Conservation (phyloP, 2,797 vertebrate species). For the Salarias fasciatus region DNA sequence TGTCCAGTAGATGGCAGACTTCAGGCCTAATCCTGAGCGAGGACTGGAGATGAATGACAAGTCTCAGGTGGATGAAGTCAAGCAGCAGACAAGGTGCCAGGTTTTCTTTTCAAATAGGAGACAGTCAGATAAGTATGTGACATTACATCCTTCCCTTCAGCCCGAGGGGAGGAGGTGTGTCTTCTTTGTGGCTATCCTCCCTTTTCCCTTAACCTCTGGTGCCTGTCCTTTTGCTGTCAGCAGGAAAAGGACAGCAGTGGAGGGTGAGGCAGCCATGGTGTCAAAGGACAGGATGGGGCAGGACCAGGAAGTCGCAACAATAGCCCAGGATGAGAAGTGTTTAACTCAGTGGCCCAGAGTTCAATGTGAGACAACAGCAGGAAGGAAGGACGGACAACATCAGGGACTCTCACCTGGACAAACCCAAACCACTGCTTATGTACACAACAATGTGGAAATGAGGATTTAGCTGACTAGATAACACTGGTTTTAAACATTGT, state of each 20-base stretch:
- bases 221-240: conserved; percentile 32
- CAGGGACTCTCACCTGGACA: conserved; percentile 20
- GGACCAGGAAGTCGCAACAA: conserved; percentile 26
- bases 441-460: neutral
- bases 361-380: conserved; percentile 52
- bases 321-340: conserved; percentile 59
- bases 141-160: conserved; percentile 39
- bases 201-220: conserved; percentile 27
- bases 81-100: neutral
- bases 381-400: conserved; percentile 49
- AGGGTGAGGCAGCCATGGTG: conserved; percentile 13
- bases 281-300: conserved; percentile 41
- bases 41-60: neutral
- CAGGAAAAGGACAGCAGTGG: conserved; percentile 30
- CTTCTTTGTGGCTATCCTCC: conserved; percentile 32
- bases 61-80: neutral
- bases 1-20: conserved; percentile 62
- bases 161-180: conserved; percentile 21
- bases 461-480: conserved; percentile 17
- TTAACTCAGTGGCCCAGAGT: conserved; percentile 34
- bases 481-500: conserved; percentile 10
- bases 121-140: neutral
- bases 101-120: neutral
- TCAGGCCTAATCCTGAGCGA: conserved; percentile 1
- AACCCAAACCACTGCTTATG: conserved; percentile 8